These are phyloP conservation scores for Callospermophilus lateralis DNA, from an alignment of 2,113 vertebrate genomes.

Conservation along the genomic window DNA sequence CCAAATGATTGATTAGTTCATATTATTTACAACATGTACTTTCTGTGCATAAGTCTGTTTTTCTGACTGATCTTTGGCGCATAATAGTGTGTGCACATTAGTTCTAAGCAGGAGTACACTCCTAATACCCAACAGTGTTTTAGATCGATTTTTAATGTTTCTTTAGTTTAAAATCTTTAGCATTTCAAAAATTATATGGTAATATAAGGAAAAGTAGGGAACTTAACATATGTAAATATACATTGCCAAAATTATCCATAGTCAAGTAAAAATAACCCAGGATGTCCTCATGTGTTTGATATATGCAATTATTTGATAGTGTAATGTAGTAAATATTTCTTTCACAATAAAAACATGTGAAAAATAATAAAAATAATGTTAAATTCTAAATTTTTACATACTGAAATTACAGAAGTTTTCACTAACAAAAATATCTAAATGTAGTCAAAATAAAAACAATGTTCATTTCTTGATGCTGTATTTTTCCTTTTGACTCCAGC, in stretches of 20 bases:
- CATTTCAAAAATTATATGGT: neutral
- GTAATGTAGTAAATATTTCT: neutral
- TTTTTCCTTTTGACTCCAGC: neutral
- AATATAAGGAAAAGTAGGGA: neutral
- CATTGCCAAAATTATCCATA: neutral
- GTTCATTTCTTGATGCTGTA: neutral
- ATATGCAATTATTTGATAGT: neutral
- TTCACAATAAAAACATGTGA: neutral
- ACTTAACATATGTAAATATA: neutral
- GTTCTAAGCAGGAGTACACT: neutral
- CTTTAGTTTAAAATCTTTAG: neutral
- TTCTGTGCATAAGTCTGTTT: neutral
- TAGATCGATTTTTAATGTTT: neutral
- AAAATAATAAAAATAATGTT: neutral
- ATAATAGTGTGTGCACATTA: too few relatives aligned
- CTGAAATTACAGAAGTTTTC: neutral
- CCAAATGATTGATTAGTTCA: neutral
- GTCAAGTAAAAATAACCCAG: neutral
- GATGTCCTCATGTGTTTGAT: neutral
- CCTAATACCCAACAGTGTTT: too few relatives aligned
- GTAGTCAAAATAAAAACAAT: neutral
- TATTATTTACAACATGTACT: neutral
- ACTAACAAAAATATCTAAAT: neutral
- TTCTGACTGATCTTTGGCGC: neutral
- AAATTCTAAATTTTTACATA: neutral